Conservation (phyloP, 2,888 invertebrate species). For the Tenthredo notha region DNA sequence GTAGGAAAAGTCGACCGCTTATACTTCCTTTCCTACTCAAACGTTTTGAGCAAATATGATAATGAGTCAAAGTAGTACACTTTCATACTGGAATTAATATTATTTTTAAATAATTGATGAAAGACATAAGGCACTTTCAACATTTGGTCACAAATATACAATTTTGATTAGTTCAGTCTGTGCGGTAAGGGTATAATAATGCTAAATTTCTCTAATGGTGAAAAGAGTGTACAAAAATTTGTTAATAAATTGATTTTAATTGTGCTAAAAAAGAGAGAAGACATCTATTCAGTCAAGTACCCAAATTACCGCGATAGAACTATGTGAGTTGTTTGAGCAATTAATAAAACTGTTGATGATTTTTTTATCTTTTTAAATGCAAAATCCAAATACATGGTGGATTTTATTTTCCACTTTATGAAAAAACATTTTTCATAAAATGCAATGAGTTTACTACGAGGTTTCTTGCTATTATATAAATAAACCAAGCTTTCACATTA, state of each 20-base stretch:
- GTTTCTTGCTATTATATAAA: neutral
- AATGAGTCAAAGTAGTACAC: neutral
- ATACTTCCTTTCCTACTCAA: neutral
- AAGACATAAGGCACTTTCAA: neutral
- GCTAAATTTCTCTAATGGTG: neutral
- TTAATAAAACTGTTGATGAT: neutral
- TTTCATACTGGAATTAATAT: neutral
- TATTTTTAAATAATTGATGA: slow-evolving; percentile 7
- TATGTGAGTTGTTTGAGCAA: slow-evolving; percentile 35
- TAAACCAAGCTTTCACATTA: neutral
- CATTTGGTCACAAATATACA: neutral
- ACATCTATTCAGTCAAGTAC: slow-evolving; percentile 16
- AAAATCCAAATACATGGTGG: neutral
- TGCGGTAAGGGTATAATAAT: slow-evolving; percentile 26
- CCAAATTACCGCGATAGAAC: slow-evolving; percentile 27
- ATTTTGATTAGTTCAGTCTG: slow-evolving; percentile 17
- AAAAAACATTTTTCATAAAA: neutral
- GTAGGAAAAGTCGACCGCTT: slow-evolving; percentile 30
- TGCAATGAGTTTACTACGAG: neutral
- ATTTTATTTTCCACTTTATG: slow-evolving; percentile 22
- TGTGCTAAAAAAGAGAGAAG: slow-evolving; percentile 5
- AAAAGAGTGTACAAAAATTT: neutral
- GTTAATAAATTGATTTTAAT: neutral
- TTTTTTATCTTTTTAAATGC: neutral
- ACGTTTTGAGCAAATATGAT: slow-evolving; percentile 14